Percentiles rank a stretch among this genome's conserved stretches.
Evolutionary conservation across 2,113 vertebrate species (phyloP).

Genomic region (Paralichthys olivaceus): DNA sequence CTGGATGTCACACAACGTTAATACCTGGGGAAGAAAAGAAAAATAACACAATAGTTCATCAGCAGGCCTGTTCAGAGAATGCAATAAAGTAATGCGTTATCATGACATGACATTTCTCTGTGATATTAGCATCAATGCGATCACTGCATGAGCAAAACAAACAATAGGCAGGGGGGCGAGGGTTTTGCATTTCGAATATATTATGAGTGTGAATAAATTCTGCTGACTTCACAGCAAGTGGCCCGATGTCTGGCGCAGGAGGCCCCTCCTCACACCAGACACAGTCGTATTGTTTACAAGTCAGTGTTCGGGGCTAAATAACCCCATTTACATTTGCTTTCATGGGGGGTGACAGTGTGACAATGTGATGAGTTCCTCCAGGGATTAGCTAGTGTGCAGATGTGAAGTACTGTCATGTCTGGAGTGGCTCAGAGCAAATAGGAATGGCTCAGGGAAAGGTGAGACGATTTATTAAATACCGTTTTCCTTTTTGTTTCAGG

Average conservation of each 20-base stretch:
- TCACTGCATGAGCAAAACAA: conserved; percentile 61
- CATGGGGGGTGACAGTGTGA: conserved; percentile 11
- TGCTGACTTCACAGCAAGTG: conserved; percentile 53
- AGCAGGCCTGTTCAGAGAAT: conserved; percentile 5
- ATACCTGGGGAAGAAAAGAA: conserved; percentile 10
- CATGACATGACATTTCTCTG: conserved; percentile 51
- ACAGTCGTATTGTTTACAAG: conserved; percentile 68
- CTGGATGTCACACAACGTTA: background rate
- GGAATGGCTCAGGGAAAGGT: conserved; percentile 17
- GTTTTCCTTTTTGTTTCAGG: conserved; percentile 79
- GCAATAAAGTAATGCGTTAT: conserved; percentile 37
- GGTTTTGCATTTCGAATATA: conserved; percentile 46
- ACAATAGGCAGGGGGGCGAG: conserved; percentile 36
- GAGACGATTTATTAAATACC: conserved; percentile 31
- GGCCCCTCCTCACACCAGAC: conserved; percentile 41
- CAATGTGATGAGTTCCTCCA: conserved; percentile 46
- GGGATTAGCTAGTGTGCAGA: conserved; percentile 54
- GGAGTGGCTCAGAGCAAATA: conserved; percentile 13
- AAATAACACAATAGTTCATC: conserved; percentile 16
- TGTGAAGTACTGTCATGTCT: conserved; percentile 48
- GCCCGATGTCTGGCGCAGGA: conserved; percentile 33
- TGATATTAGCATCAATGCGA: conserved; percentile 58
- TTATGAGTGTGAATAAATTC: conserved; percentile 53
- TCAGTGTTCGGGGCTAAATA: conserved; percentile 70
- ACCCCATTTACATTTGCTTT: conserved; percentile 67